A percentile compares a stretch with the other conserved stretches of the same genome.
These are phyloP conservation scores for Invenusta paracnida DNA, from an alignment of 2,888 invertebrate species.

Conservation along the genomic window DNA sequence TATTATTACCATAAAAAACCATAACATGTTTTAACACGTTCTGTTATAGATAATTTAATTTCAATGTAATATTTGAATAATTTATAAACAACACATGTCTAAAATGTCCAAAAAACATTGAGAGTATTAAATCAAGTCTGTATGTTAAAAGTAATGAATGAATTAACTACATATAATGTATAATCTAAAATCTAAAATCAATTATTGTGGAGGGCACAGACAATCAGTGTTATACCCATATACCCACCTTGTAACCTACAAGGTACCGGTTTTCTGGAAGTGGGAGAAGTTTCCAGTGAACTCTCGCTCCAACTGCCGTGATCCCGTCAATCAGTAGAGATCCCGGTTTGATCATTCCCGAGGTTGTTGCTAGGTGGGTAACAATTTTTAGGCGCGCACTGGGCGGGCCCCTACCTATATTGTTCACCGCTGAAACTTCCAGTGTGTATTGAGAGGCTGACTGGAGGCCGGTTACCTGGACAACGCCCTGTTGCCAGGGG, in stretches of 20 bases:
- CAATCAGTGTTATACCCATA: background rate
- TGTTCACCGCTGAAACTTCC: background rate
- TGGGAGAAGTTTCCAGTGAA: background rate
- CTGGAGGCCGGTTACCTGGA: background rate
- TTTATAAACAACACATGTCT: too few species aligned
- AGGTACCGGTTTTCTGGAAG: background rate
- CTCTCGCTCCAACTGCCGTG: background rate
- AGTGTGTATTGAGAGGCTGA: background rate
- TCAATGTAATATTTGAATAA: too few species aligned
- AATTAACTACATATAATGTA: too few species aligned
- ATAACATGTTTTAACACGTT: too few species aligned
- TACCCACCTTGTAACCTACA: background rate
- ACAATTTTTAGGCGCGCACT: background rate
- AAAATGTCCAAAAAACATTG: too few species aligned
- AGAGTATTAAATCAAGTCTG: too few species aligned
- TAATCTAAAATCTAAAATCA: too few species aligned
- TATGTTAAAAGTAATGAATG: too few species aligned
- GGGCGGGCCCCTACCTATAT: background rate
- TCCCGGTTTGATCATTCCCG: background rate
- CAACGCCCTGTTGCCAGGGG: background rate
- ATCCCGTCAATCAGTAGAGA: background rate
- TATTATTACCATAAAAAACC: too few species aligned
- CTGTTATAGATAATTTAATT: too few species aligned
- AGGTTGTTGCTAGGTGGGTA: background rate
- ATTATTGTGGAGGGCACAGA: too few species aligned